Conservation (phyloP, 1,140 invertebrate genomes). For the Aricia agestis region DNA sequence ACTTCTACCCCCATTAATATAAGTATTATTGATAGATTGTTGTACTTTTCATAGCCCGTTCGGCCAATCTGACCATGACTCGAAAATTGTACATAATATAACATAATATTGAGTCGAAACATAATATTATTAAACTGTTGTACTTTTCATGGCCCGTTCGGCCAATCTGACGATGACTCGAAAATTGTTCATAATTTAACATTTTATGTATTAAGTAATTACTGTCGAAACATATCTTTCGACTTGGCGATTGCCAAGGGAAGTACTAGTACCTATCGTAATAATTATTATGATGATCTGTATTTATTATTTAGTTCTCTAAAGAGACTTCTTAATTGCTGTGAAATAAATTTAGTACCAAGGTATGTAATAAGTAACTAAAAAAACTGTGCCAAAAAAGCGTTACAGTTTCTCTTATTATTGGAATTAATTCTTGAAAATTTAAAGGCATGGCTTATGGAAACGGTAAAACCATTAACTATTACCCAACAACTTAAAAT, state of each 20-base stretch:
- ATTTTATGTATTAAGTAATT: too few relatives aligned
- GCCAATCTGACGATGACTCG: too few relatives aligned
- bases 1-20: neutral
- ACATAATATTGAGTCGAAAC: too few relatives aligned
- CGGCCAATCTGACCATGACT: neutral
- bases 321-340: slow-evolving; percentile 33
- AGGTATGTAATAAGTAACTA: slow-evolving; percentile 45
- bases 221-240: slow-evolving; percentile 21
- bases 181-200: too few relatives aligned
- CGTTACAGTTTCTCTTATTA: slow-evolving; percentile 32
- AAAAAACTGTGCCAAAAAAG: slow-evolving; percentile 38
- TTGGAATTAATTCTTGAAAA: slow-evolving; percentile 26
- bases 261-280: slow-evolving; percentile 32
- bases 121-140: too few relatives aligned
- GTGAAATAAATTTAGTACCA: slow-evolving; percentile 44
- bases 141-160: too few relatives aligned
- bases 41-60: neutral
- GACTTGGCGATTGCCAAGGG: slow-evolving; percentile 46
- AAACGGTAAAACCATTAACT: slow-evolving; percentile 34
- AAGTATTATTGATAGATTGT: neutral
- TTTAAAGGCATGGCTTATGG: slow-evolving; percentile 36
- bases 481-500: too few relatives aligned
- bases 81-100: slow-evolving; percentile 33
- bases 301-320: slow-evolving; percentile 23
- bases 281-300: too few relatives aligned